A percentile compares a stretch with the other conserved stretches of the same genome.
Conservation (phyloP, 2,113 vertebrate species). For the Rafetus swinhoei region DNA sequence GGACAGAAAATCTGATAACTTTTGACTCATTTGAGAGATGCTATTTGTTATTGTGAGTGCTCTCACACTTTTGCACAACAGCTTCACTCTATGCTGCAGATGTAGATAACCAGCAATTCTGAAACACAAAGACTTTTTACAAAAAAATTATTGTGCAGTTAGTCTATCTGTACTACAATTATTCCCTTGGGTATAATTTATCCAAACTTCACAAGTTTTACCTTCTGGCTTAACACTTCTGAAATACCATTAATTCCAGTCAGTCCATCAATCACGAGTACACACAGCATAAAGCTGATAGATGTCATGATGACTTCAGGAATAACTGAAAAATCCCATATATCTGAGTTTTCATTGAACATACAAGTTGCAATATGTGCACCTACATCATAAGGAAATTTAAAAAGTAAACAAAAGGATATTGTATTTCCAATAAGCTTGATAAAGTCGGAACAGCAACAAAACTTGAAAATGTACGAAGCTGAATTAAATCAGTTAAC, state of each 20-base stretch:
- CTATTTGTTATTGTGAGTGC: not conserved
- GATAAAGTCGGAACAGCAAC: not conserved
- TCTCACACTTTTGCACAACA: slow-evolving; percentile 14
- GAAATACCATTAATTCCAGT: slow-evolving; percentile 63
- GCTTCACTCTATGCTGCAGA: not conserved
- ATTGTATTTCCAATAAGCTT: not conserved
- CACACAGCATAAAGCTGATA: slow-evolving; percentile 52
- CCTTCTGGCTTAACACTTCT: slow-evolving; percentile 23
- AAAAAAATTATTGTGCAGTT: not conserved
- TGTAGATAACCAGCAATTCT: slow-evolving; percentile 12
- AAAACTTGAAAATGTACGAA: not conserved
- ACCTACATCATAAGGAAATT: slow-evolving; percentile 5
- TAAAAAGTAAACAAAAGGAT: not conserved
- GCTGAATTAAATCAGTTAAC: too few relatives aligned
- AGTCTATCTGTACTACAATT: not conserved
- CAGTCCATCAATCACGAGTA: slow-evolving; percentile 56
- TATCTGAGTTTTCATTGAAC: slow-evolving; percentile 30
- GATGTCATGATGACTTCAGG: slow-evolving; percentile 58
- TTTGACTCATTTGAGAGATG: not conserved
- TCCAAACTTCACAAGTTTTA: not conserved
- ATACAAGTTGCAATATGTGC: slow-evolving; percentile 1
- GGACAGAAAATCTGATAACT: not conserved
- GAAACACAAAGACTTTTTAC: slow-evolving; percentile 30
- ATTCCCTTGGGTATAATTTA: not conserved
- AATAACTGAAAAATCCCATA: slow-evolving; percentile 46